These are phyloP conservation scores for Rhinella marina DNA, from an alignment of 2,797 vertebrate genomes.

Conservation along the genomic window DNA sequence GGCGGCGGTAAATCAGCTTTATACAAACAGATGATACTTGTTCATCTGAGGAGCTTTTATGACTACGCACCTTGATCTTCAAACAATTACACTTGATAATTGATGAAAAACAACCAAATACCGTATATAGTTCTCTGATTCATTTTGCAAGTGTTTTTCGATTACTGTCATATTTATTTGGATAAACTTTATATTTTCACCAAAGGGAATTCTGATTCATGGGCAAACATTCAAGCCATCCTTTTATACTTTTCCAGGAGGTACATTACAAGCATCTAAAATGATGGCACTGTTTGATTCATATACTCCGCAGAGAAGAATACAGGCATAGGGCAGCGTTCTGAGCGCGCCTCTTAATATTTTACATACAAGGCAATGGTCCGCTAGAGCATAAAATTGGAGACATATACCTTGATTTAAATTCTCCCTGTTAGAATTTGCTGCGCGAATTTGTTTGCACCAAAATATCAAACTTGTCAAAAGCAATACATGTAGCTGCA, in stretches of 20 bases:
- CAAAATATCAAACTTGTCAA: conserved; percentile 40
- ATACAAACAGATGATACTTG: conserved; percentile 38
- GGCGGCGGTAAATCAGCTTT: neutral
- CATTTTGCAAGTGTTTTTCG: conserved; percentile 30
- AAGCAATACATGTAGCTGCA: conserved; percentile 21
- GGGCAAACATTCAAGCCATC: conserved; percentile 27
- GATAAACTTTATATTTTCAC: conserved; percentile 26
- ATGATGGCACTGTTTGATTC: conserved; percentile 25
- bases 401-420: conserved; percentile 48
- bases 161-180: conserved; percentile 25
- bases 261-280: conserved; percentile 22
- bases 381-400: conserved; percentile 48
- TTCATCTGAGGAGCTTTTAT: conserved; percentile 31
- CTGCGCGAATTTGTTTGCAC: conserved; percentile 34
- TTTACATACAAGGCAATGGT: conserved; percentile 24
- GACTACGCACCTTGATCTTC: conserved; percentile 47
- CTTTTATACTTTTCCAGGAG: conserved; percentile 38
- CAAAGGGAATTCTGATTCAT: conserved; percentile 40
- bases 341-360: neutral
- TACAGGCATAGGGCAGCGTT: neutral
- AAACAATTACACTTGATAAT: conserved; percentile 38
- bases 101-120: conserved; percentile 38
- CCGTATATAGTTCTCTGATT: conserved; percentile 22
- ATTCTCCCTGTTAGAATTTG: conserved; percentile 33
- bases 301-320: neutral